Evolutionary conservation across 2,888 invertebrate genomes (phyloP).

Genomic region (Cheilosia pagana): DNA sequence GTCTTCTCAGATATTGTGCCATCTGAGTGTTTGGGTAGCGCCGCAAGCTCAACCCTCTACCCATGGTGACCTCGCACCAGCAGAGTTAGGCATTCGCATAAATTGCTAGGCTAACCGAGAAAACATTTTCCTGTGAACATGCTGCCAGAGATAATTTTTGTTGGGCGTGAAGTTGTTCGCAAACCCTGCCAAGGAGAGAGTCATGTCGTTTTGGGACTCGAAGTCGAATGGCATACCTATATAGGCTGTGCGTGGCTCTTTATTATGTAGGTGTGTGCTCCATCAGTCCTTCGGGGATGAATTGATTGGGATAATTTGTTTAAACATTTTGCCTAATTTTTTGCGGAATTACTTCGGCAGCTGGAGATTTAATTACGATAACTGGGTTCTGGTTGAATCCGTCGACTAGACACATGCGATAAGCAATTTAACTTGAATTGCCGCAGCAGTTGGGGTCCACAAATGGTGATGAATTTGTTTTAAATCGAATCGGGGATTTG

Average conservation of each 20-base stretch:
- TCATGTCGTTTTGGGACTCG: not conserved
- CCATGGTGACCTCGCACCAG: no score
- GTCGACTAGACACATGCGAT: conserved; percentile 30
- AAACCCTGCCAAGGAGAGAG: not conserved
- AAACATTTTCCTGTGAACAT: conserved; percentile 37
- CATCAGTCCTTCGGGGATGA: not conserved
- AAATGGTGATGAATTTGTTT: conserved; percentile 40
- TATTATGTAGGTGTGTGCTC: not conserved
- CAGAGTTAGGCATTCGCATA: conserved; percentile 17
- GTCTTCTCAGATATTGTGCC: not conserved
- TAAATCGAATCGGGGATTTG: conserved; percentile 28
- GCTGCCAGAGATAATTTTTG: conserved; percentile 28
- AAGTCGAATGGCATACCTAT: not conserved
- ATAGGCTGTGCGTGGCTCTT: no score
- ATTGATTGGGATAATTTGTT: conserved; percentile 45
- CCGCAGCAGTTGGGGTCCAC: conserved; percentile 1
- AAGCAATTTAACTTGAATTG: conserved; percentile 25
- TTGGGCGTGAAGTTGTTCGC: conserved; percentile 3
- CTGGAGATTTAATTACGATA: conserved; percentile 63
- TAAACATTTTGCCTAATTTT: conserved; percentile 11
- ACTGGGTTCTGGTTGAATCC: conserved; percentile 12
- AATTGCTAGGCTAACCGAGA: conserved; percentile 36
- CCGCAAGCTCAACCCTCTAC: not conserved
- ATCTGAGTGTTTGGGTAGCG: conserved; percentile 9
- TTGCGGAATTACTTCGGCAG: conserved; percentile 14